Conservation (phyloP, 2,113 vertebrate genomes). For the Hydropotes inermis region DNA sequence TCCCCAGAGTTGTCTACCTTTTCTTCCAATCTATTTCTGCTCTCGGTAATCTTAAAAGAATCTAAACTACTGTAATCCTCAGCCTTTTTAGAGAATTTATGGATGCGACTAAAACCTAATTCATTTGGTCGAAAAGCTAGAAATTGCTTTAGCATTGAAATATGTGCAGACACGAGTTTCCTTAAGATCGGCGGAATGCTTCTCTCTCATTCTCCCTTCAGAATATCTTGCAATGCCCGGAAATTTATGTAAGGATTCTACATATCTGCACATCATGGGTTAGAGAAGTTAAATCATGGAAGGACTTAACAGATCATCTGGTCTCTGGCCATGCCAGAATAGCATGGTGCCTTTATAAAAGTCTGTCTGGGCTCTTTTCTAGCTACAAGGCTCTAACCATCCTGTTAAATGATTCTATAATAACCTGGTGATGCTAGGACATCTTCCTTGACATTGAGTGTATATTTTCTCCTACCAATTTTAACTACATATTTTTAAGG, state of each 20-base stretch:
- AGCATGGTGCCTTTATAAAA: not conserved
- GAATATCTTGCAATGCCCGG: not conserved
- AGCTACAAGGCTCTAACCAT: not conserved
- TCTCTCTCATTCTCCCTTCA: not conserved
- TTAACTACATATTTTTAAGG: not conserved
- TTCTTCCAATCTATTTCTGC: not conserved
- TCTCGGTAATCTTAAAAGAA: constrained; percentile 28
- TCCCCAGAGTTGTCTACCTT: not conserved
- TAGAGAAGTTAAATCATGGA: not conserved
- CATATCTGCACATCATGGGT: not conserved
- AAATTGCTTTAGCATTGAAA: constrained; percentile 41
- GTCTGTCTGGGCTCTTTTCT: not conserved
- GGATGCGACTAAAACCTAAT: constrained; percentile 34
- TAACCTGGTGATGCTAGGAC: not conserved
- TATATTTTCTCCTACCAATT: not conserved
- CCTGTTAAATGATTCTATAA: not conserved
- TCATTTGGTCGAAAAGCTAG: constrained; percentile 34
- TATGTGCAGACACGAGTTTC: not conserved
- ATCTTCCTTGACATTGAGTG: not conserved
- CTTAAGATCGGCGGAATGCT: not conserved
- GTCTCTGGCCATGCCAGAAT: not conserved
- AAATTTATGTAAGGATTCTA: constrained; percentile 20
- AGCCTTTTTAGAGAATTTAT: constrained; percentile 40
- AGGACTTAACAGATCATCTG: not conserved
- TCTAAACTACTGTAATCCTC: constrained; percentile 22